Evolutionary conservation across 2,797 vertebrate genomes (phyloP).

Genomic region (Dromococcyx pavoninus): DNA sequence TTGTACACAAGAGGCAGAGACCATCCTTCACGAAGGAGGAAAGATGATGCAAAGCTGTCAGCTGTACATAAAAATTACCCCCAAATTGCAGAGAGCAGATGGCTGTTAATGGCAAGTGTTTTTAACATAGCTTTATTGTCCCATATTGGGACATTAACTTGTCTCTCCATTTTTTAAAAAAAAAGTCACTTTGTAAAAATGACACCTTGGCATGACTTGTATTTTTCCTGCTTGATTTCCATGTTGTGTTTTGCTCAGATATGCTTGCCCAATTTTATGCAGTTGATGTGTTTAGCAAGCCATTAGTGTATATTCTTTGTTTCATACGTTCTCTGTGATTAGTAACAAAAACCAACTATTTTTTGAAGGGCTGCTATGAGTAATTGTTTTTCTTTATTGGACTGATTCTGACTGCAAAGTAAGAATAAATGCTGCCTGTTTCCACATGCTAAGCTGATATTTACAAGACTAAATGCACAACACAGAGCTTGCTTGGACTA

Average conservation of each 20-base stretch:
- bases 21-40: slow-evolving; percentile 17
- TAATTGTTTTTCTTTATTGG: background rate
- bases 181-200: slow-evolving; percentile 71
- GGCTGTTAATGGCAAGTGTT: slow-evolving; percentile 73
- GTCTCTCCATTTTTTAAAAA: slow-evolving; percentile 35
- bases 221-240: slow-evolving; percentile 13
- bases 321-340: background rate
- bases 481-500: slow-evolving; percentile 53
- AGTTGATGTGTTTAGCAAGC: background rate
- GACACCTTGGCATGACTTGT: slow-evolving; percentile 54
- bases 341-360: background rate
- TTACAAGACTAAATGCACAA: slow-evolving; percentile 33
- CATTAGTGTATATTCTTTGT: slow-evolving; percentile 25
- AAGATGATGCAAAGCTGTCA: slow-evolving; percentile 64
- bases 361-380: background rate
- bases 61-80: slow-evolving; percentile 67
- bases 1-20: background rate
- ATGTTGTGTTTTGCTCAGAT: background rate
- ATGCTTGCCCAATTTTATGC: background rate
- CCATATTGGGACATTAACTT: slow-evolving; percentile 63
- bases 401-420: slow-evolving; percentile 23
- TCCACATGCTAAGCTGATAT: slow-evolving; percentile 23
- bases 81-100: slow-evolving; percentile 67
- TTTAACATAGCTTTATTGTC: slow-evolving; percentile 71
- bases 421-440: slow-evolving; percentile 44